These are phyloP conservation scores for Hexactinellida sp. DNA, from an alignment of 37 sponge, comb jelly and placozoan genomes.

Conservation along the genomic window DNA sequence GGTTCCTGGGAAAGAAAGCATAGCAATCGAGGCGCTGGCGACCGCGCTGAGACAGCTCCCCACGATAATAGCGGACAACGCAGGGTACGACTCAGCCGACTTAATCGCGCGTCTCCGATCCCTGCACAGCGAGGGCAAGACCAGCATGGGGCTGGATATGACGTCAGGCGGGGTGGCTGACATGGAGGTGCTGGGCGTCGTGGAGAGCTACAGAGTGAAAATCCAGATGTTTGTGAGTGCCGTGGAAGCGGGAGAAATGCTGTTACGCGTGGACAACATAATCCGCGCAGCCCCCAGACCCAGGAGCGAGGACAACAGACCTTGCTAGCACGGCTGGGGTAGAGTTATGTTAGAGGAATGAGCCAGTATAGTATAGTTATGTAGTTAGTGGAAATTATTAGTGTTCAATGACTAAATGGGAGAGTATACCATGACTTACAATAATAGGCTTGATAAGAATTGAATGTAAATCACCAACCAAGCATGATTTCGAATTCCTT, in stretches of 20 bases:
- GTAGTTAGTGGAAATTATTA: not conserved
- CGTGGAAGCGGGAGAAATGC: conserved; percentile 96
- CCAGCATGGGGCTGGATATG: conserved; percentile 80
- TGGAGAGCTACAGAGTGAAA: conserved; percentile 88
- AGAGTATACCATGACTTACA: too few species aligned
- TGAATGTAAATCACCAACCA: too few species aligned
- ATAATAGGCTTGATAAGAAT: too few species aligned
- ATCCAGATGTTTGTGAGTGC: conserved; percentile 74
- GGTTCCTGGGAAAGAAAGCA: conserved; percentile 83
- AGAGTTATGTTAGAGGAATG: not conserved
- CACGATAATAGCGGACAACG: conserved; percentile 92
- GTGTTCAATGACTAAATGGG: too few species aligned
- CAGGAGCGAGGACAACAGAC: not conserved
- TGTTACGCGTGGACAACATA: conserved; percentile 89
- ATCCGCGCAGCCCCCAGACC: conserved; percentile 76
- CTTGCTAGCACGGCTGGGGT: not conserved
- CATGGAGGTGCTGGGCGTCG: conserved; percentile 76
- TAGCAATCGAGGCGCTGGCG: conserved; percentile 91
- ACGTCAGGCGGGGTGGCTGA: conserved; percentile 54
- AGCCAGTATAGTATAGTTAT: not conserved
- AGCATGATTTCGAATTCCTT: too few species aligned
- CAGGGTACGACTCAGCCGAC: conserved; percentile 93
- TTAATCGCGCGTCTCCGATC: conserved; percentile 71
- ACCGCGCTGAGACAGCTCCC: conserved; percentile 83
- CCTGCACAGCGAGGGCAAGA: conserved; percentile 61